These are phyloP conservation scores for Candoia aspera DNA, from an alignment of 2,113 vertebrate species.

Conservation along the genomic window DNA sequence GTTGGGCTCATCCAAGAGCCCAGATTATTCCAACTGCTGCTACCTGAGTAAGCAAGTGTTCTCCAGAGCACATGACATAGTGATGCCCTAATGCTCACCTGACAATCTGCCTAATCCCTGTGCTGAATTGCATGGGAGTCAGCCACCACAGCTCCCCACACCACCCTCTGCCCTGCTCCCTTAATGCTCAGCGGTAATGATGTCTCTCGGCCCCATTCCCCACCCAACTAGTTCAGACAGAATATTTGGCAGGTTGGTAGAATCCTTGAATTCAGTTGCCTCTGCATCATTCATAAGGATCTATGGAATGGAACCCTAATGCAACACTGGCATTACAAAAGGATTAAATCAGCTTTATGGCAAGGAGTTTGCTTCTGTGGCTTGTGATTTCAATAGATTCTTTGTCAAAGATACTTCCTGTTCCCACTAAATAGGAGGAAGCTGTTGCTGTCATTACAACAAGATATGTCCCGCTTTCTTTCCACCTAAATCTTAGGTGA, in stretches of 20 bases:
- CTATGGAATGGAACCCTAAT: neutral
- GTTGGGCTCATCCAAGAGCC: neutral
- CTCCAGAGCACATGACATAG: neutral
- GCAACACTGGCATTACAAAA: neutral
- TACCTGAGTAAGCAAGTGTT: neutral
- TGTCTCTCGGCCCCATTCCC: neutral
- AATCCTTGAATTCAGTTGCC: neutral
- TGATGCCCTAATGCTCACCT: neutral
- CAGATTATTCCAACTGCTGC: neutral
- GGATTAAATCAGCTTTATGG: neutral
- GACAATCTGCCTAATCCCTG: neutral
- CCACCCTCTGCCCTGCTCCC: neutral
- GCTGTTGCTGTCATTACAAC: neutral
- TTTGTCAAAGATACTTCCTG: neutral
- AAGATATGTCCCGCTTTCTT: too few species aligned
- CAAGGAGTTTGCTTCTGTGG: neutral
- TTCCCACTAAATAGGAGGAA: neutral
- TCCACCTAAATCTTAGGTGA: too few species aligned
- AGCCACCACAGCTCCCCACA: neutral
- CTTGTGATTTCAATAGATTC: neutral
- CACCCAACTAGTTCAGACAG: neutral
- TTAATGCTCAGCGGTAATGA: neutral
- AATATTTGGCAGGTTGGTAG: neutral
- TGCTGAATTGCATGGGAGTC: neutral
- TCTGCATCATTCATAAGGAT: neutral